Percentiles rank a stretch among this genome's conserved stretches.
Evolutionary conservation across 2,797 vertebrate genomes (phyloP).

Genomic region (Lophotriccus pileatus): DNA sequence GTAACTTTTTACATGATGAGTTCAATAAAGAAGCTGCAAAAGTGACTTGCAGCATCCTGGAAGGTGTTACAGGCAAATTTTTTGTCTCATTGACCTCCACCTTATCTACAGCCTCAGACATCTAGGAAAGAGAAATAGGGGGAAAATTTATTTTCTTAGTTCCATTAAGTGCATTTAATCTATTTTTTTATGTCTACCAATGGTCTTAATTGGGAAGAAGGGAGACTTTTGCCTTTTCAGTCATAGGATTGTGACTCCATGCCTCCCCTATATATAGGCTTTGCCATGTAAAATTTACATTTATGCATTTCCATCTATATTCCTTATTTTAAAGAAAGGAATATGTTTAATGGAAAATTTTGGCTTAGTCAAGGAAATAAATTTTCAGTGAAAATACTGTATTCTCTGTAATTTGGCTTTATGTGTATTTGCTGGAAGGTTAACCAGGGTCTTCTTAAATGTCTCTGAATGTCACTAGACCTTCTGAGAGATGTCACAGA

Average conservation of each 20-base stretch:
- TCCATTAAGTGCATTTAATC: not conserved
- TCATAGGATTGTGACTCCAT: not conserved
- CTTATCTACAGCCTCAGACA: not conserved
- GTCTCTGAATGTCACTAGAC: not conserved
- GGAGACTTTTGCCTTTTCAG: not conserved
- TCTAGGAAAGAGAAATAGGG: not conserved
- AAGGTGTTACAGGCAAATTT: not conserved
- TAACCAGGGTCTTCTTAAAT: not conserved
- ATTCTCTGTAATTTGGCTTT: not conserved
- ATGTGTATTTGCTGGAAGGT: not conserved
- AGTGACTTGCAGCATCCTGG: not conserved
- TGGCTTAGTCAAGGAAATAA: not conserved
- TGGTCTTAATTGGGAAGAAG: not conserved
- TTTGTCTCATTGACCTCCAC: not conserved
- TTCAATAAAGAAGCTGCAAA: not conserved
- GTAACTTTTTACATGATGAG: not conserved
- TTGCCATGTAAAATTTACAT: not conserved
- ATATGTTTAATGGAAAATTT: not conserved
- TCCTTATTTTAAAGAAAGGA: not conserved
- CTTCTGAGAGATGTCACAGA: not conserved
- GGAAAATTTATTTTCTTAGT: not conserved
- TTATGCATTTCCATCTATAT: not conserved
- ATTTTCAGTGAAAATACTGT: not conserved
- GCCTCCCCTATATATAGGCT: not conserved
- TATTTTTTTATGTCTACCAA: not conserved